A percentile compares a stretch with the other conserved stretches of the same genome.
phyloP scores from a whole-genome alignment of 2,797 vertebrate species.

The Falco cherrug region DNA sequence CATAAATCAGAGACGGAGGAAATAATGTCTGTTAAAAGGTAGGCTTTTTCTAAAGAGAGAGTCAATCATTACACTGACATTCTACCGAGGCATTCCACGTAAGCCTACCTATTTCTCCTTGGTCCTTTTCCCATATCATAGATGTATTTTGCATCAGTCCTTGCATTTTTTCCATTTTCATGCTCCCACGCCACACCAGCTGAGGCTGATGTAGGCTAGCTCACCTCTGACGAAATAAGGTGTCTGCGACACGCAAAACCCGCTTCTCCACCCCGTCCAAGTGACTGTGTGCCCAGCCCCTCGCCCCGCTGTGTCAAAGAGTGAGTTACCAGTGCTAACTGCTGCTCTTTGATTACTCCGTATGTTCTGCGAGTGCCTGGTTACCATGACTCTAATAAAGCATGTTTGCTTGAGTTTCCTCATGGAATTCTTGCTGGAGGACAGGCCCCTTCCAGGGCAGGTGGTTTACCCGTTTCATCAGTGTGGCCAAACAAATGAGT shows the following conservation, averaged over 20 bases:
- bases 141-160: background rate
- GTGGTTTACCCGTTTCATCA: background rate
- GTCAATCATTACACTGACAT: background rate
- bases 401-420: constrained; percentile 69
- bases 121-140: background rate
- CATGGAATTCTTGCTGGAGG: constrained; percentile 8
- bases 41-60: background rate
- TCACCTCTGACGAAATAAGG: background rate
- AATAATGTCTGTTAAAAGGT: background rate
- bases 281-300: background rate
- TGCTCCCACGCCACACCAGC: background rate
- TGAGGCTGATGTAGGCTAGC: background rate
- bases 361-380: background rate
- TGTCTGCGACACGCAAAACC: background rate
- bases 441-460: background rate
- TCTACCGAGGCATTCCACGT: background rate
- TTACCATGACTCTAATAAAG: constrained; percentile 50
- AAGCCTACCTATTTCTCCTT: background rate
- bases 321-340: background rate
- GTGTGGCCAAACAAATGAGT: constrained; percentile 14
- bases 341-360: background rate
- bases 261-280: accelerated
- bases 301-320: background rate
- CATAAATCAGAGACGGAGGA: background rate
- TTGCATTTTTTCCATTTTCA: background rate